A percentile compares a stretch with the other conserved stretches of the same genome.
Evolutionary conservation across 2,888 invertebrate species (phyloP).

Genomic region (Cephus rjabovi): DNA sequence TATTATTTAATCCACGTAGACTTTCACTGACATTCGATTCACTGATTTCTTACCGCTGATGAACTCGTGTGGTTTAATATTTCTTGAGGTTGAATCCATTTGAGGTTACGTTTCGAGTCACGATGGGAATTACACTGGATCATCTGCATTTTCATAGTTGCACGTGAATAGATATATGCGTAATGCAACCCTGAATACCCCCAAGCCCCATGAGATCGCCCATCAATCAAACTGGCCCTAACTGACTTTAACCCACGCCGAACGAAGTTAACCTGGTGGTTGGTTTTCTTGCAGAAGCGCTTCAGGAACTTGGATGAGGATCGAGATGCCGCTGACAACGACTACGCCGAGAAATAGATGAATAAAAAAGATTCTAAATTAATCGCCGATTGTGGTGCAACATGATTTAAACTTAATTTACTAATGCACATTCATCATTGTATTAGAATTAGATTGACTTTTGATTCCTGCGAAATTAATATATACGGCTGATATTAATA

Average conservation of each 20-base stretch:
- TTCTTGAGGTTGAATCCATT: background rate
- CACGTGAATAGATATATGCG: background rate
- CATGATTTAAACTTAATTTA: conserved; percentile 20
- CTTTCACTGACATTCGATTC: background rate
- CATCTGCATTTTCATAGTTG: background rate
- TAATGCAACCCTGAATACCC: background rate
- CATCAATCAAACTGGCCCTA: background rate
- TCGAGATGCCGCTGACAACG: conserved; percentile 46
- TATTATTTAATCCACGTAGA: background rate
- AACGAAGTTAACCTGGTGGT: conserved; percentile 12
- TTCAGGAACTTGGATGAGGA: conserved; percentile 60
- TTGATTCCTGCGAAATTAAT: background rate
- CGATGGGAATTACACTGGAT: background rate
- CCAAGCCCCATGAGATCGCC: background rate
- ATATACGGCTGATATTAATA: background rate
- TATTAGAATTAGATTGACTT: background rate
- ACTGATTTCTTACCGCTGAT: background rate
- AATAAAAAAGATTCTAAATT: conserved; percentile 25
- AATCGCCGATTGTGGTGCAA: conserved; percentile 11
- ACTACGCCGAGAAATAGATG: conserved; percentile 55
- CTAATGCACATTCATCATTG: conserved; percentile 11
- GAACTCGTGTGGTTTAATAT: background rate
- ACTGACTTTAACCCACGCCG: background rate
- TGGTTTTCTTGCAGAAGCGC: conserved; percentile 69
- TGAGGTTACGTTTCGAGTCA: background rate